These are phyloP conservation scores for Falco novaeseelandiae DNA, from an alignment of 2,797 vertebrate genomes.

Conservation along the genomic window DNA sequence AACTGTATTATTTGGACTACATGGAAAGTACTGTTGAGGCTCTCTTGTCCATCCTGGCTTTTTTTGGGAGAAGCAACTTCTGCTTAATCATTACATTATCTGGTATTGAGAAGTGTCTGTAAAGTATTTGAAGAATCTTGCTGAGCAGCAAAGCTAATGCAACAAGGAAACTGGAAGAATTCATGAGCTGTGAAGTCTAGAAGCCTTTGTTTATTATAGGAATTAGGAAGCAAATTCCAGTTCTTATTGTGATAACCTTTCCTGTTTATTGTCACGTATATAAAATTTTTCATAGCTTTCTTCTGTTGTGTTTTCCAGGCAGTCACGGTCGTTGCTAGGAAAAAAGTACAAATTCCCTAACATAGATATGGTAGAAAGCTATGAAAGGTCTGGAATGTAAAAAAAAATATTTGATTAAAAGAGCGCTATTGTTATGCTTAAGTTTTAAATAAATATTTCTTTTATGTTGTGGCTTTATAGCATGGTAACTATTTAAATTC, in stretches of 20 bases:
- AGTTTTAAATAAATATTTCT: neutral
- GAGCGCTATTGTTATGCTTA: neutral
- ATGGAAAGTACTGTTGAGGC: neutral
- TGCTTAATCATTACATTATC: neutral
- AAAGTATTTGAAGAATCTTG: neutral
- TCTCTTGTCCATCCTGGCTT: neutral
- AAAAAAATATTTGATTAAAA: neutral
- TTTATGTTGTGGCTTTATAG: neutral
- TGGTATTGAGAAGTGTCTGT: neutral
- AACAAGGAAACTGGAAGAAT: neutral
- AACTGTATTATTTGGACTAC: neutral
- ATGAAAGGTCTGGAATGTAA: neutral
- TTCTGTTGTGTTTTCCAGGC: neutral
- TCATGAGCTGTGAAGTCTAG: neutral
- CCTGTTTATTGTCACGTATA: neutral
- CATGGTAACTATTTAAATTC: neutral
- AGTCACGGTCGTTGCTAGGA: neutral
- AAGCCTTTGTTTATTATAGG: neutral
- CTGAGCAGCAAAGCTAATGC: neutral
- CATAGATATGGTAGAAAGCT: neutral
- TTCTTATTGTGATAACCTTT: neutral
- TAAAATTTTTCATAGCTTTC: neutral
- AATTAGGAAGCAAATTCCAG: neutral
- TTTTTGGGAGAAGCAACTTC: neutral
- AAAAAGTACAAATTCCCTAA: neutral